Conservation (phyloP, 2,888 invertebrate genomes). For the Linnaemya tessellans region DNA sequence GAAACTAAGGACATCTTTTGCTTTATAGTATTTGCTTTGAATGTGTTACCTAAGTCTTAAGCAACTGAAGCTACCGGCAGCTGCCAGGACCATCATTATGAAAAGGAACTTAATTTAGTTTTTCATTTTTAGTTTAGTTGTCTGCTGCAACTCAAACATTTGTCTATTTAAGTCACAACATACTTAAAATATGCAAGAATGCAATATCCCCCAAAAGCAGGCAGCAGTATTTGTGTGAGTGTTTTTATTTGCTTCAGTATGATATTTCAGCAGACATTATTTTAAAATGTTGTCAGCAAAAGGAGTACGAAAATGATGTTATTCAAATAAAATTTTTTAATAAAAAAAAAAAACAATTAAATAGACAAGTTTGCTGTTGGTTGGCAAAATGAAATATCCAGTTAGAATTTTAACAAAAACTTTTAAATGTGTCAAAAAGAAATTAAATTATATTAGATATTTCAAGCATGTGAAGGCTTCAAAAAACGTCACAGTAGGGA, state of each 20-base stretch:
- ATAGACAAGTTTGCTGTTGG: not conserved
- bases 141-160: conserved; percentile 23
- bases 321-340: not conserved
- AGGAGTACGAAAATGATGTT: not conserved
- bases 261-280: conserved; percentile 15
- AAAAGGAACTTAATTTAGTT: conserved; percentile 23
- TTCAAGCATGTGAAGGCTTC: not conserved
- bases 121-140: conserved; percentile 11
- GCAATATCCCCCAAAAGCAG: conserved; percentile 43
- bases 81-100: not conserved
- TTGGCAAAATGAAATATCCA: not conserved
- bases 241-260: conserved; percentile 21
- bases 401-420: not conserved
- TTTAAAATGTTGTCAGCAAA: conserved; percentile 9
- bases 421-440: not conserved
- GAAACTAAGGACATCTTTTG: no score
- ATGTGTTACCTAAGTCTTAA: not conserved
- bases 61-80: not conserved
- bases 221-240: conserved; percentile 26
- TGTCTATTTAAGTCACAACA: conserved; percentile 32
- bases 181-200: conserved; percentile 35
- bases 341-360: not conserved
- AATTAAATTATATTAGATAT: not conserved
- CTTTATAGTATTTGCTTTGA: no score
- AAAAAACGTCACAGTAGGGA: no score